Percentiles rank a stretch among this genome's conserved stretches.
These are phyloP conservation scores for Serrognathus titanus DNA, from an alignment of 2,888 invertebrate species.

Conservation along the genomic window DNA sequence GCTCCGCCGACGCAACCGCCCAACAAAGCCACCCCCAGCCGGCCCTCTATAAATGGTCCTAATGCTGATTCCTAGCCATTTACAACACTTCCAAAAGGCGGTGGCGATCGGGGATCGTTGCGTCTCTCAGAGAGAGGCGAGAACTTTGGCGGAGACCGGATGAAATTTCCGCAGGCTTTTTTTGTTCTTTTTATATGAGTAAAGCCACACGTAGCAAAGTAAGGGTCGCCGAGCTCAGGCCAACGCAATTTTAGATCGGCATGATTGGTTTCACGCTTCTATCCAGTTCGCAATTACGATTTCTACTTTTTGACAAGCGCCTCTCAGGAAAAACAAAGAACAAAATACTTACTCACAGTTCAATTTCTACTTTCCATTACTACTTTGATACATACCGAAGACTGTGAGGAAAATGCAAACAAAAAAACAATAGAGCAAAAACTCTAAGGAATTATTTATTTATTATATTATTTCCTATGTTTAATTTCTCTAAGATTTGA, in stretches of 20 bases:
- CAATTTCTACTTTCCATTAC: constrained; percentile 21
- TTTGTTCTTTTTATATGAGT: constrained; percentile 12
- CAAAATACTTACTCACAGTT: constrained; percentile 20
- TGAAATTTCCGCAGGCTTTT: constrained; percentile 20
- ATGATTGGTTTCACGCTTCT: constrained; percentile 28
- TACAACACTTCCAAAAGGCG: constrained; percentile 31
- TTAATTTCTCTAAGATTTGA: too few relatives aligned
- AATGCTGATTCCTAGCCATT: constrained; percentile 25
- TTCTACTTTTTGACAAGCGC: constrained; percentile 26
- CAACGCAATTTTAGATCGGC: constrained; percentile 17
- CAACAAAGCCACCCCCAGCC: too few relatives aligned
- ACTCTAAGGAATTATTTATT: too few relatives aligned
- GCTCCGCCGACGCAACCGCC: constrained; percentile 18
- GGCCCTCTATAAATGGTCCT: constrained; percentile 8
- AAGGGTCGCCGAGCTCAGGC: constrained; percentile 20
- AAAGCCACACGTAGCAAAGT: constrained; percentile 21
- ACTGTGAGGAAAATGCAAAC: too few relatives aligned
- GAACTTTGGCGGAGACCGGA: constrained; percentile 21
- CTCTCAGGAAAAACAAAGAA: constrained; percentile 23
- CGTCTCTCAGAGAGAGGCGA: constrained; percentile 15
- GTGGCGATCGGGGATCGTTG: constrained; percentile 21
- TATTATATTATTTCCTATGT: too few relatives aligned
- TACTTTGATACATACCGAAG: too few relatives aligned
- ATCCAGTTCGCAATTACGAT: constrained; percentile 24
- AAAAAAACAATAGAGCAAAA: too few relatives aligned